A percentile compares a stretch with the other conserved stretches of the same genome.
Conservation (phyloP, 2,888 invertebrate genomes). For the Limnephilus marmoratus region DNA sequence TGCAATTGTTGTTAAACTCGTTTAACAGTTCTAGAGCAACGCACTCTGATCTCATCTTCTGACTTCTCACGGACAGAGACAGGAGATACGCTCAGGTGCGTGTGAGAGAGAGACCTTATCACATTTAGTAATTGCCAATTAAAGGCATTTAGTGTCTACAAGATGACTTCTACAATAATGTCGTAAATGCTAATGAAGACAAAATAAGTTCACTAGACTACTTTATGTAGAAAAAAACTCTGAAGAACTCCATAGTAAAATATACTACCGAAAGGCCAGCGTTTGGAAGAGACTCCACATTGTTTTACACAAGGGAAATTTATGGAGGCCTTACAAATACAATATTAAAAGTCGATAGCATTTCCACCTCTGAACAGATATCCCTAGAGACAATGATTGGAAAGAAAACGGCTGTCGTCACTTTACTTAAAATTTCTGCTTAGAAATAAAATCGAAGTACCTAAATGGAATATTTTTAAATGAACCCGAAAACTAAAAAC, state of each 20-base stretch:
- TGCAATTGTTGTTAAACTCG: background rate
- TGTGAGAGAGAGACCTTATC: conserved; percentile 15
- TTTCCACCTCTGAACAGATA: background rate
- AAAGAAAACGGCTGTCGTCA: too few relatives aligned
- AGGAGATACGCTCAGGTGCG: conserved; percentile 36
- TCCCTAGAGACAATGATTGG: too few relatives aligned
- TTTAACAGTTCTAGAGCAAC: background rate
- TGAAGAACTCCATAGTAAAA: background rate
- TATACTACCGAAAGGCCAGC: background rate
- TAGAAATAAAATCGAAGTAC: too few relatives aligned
- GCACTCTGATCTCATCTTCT: conserved; percentile 18
- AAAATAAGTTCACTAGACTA: background rate
- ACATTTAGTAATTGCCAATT: conserved; percentile 13
- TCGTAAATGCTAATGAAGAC: background rate
- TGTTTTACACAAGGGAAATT: background rate
- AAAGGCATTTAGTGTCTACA: conserved; percentile 25
- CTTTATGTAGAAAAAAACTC: background rate
- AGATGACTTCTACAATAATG: background rate
- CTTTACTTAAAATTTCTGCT: too few relatives aligned
- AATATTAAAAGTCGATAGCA: background rate
- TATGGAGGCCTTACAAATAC: background rate
- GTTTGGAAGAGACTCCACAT: background rate
- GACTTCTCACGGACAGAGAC: conserved; percentile 26
- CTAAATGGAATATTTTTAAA: too few relatives aligned
- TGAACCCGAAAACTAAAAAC: too few relatives aligned